phyloP scores from a whole-genome alignment of 2,113 vertebrate species.

The Heteronetta atricapilla region DNA sequence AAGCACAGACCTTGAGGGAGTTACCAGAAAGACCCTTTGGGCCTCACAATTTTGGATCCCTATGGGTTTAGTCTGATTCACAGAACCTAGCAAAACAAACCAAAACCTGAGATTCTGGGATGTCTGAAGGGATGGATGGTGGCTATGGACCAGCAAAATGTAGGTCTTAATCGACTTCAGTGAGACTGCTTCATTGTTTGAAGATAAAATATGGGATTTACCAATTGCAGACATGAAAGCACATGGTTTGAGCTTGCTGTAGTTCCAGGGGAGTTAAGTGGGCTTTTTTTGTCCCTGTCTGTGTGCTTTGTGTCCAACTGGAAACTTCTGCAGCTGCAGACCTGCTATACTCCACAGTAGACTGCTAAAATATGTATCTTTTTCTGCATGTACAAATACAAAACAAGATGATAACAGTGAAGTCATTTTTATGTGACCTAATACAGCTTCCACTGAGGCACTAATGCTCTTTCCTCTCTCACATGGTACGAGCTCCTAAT shows the following conservation, averaged over 20 bases:
- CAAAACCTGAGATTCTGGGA: neutral
- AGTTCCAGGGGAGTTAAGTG: neutral
- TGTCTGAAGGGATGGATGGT: neutral
- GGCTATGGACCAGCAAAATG: neutral
- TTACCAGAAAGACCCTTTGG: neutral
- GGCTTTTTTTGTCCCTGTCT: neutral
- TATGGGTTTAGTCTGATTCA: neutral
- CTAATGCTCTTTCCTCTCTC: neutral
- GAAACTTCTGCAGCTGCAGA: neutral
- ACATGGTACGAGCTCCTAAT: slow-evolving; percentile 59
- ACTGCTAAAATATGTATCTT: neutral
- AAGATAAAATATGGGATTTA: neutral
- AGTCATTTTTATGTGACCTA: slow-evolving; percentile 26
- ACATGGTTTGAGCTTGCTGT: neutral
- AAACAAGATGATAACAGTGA: neutral
- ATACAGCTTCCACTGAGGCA: slow-evolving; percentile 10
- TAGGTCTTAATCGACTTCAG: neutral
- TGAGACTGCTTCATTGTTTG: neutral
- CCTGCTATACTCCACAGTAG: neutral
- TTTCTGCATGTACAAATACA: neutral
- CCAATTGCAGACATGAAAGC: neutral
- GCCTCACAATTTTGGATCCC: neutral
- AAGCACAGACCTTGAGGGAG: neutral
- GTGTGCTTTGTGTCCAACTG: neutral
- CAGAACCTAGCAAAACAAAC: fast-evolving